Percentiles rank a stretch among this genome's conserved stretches.
These are phyloP conservation scores for Hiodon tergisus DNA, from an alignment of 2,113 vertebrate genomes.

Conservation along the genomic window DNA sequence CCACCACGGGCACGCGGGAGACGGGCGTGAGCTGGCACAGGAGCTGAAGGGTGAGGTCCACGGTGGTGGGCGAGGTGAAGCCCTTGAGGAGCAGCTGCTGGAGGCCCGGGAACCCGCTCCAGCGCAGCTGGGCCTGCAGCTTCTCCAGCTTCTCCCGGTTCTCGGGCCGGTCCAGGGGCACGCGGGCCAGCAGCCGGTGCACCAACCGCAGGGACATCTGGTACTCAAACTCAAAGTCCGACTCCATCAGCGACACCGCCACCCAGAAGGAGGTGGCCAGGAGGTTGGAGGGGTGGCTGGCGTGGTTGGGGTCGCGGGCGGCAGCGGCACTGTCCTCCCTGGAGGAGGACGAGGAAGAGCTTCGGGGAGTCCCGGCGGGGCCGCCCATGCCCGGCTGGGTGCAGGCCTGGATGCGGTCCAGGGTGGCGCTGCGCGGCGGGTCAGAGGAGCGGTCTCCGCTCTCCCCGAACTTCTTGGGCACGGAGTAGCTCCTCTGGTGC, in stretches of 20 bases:
- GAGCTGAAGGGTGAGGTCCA: slow-evolving; percentile 89
- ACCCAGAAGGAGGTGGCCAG: slow-evolving; percentile 97
- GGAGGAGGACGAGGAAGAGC: slow-evolving; percentile 76
- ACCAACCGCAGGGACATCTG: slow-evolving; percentile 89
- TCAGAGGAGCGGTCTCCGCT: slow-evolving; percentile 72
- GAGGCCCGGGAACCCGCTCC: slow-evolving; percentile 91
- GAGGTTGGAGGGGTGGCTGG: slow-evolving; percentile 86
- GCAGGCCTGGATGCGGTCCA: slow-evolving; percentile 94
- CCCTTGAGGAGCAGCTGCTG: slow-evolving; percentile 95
- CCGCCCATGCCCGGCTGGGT: slow-evolving; percentile 79
- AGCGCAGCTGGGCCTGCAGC: slow-evolving; percentile 88
- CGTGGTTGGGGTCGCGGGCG: slow-evolving; percentile 77
- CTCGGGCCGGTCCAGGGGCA: slow-evolving; percentile 89
- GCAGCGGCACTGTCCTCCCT: slow-evolving; percentile 73
- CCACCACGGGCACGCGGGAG: slow-evolving; percentile 89
- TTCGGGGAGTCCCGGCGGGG: slow-evolving; percentile 62
- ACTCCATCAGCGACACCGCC: slow-evolving; percentile 94
- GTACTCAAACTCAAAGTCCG: slow-evolving; percentile 98
- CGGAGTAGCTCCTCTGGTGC: slow-evolving; percentile 94
- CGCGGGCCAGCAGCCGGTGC: slow-evolving; percentile 84
- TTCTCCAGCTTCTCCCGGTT: slow-evolving; percentile 94
- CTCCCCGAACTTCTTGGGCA: slow-evolving; percentile 97
- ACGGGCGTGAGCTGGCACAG: slow-evolving; percentile 93
- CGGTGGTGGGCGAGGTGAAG: slow-evolving; percentile 90
- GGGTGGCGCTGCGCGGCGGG: slow-evolving; percentile 88